A percentile compares a stretch with the other conserved stretches of the same genome.
Evolutionary conservation across 2,113 vertebrate genomes (phyloP).

Genomic region (Lipophrys pholis): DNA sequence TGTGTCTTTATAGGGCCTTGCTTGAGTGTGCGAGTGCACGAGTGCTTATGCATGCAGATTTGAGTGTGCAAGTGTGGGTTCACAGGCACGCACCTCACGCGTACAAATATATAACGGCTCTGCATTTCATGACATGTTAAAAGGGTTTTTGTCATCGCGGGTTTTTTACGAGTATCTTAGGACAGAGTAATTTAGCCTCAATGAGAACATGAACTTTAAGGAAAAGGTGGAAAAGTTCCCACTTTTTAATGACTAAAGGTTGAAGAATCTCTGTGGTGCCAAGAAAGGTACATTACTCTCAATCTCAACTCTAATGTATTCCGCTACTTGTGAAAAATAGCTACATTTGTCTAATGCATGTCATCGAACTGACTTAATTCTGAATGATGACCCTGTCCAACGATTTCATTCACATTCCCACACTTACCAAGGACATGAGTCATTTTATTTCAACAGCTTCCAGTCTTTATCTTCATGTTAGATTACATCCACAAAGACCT

Average conservation of each 20-base stretch:
- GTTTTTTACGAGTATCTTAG: slow-evolving; percentile 90
- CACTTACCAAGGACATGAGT: slow-evolving; percentile 71
- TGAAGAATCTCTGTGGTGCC: slow-evolving; percentile 76
- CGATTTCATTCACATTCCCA: slow-evolving; percentile 72
- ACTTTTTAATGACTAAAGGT: slow-evolving; percentile 78
- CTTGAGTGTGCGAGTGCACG: slow-evolving; percentile 2
- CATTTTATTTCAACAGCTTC: slow-evolving; percentile 51
- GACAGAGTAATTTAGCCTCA: slow-evolving; percentile 77
- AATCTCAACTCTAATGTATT: slow-evolving; percentile 74
- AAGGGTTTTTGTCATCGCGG: slow-evolving; percentile 87
- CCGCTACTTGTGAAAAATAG: slow-evolving; percentile 76
- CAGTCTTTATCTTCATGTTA: slow-evolving; percentile 25
- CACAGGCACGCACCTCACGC: slow-evolving; percentile 25
- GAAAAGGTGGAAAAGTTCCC: slow-evolving; percentile 77
- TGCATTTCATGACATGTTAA: slow-evolving; percentile 86
- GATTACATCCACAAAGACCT: slow-evolving; percentile 29
- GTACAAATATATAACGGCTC: slow-evolving; percentile 70
- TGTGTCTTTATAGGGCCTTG: slow-evolving; percentile 49
- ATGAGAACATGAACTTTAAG: slow-evolving; percentile 80
- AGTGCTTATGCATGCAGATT: slow-evolving; percentile 60
- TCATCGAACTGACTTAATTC: slow-evolving; percentile 74
- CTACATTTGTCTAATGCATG: slow-evolving; percentile 78
- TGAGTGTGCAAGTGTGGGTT: slow-evolving; percentile 32
- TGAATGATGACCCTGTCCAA: slow-evolving; percentile 69
- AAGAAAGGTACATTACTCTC: slow-evolving; percentile 80